Percentiles rank a stretch among this genome's conserved stretches.
phyloP scores from a whole-genome alignment of 2,113 vertebrate species.

The western clawed frog (Xenopus tropicalis) region UCB_Xtro_10.0 CM004443.2:141850501-141851000 shows the following conservation, averaged over 20 bases:
- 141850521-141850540: background rate
- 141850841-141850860: background rate
- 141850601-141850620: background rate
- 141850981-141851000: too few relatives aligned
- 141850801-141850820: background rate
- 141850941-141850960: too few relatives aligned
- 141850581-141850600: background rate
- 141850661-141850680: background rate
- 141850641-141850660: background rate
- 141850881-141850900: too few relatives aligned
- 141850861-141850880: too few relatives aligned
- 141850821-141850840: background rate
- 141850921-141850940: too few relatives aligned
- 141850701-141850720: background rate
- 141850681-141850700: background rate
- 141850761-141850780: slow-evolving; percentile 1
- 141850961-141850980: too few relatives aligned
- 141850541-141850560: background rate
- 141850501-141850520: background rate
- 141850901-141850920: too few relatives aligned
- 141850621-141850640: slow-evolving; percentile 1
- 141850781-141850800: background rate
- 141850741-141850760: background rate
- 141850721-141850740: background rate
- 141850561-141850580: background rate